phyloP scores from a whole-genome alignment of 1,140 invertebrate genomes.

The Latrodectus geometricus region DNA sequence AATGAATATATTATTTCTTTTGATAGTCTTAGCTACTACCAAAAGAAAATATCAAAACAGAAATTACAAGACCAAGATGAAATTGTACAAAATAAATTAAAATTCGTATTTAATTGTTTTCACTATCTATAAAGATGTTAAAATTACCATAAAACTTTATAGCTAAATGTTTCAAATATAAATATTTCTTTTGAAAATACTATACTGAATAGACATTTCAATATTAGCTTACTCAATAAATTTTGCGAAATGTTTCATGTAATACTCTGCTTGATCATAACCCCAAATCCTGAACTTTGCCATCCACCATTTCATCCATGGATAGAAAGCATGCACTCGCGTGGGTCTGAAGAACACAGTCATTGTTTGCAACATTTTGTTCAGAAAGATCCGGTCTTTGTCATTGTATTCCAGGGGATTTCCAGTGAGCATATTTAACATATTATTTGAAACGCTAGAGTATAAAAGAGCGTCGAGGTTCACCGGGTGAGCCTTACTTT shows the following conservation, averaged over 20 bases:
- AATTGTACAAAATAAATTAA: no score
- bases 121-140: no score
- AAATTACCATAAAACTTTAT: no score
- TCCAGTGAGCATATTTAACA: conserved; percentile 61
- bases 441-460: conserved; percentile 61
- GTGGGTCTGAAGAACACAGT: conserved; percentile 38
- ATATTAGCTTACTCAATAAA: conserved; percentile 11
- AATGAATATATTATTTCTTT: no score
- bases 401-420: conserved; percentile 57
- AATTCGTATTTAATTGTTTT: no score
- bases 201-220: background rate
- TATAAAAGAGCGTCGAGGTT: conserved; percentile 44
- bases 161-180: background rate
- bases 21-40: no score
- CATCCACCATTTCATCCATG: conserved; percentile 60
- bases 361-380: conserved; percentile 24
- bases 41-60: no score
- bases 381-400: conserved; percentile 33
- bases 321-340: conserved; percentile 48
- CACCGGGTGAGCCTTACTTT: background rate
- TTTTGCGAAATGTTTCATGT: conserved; percentile 5
- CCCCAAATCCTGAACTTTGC: conserved; percentile 63
- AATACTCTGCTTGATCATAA: conserved; percentile 46
- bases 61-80: no score
- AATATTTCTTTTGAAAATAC: background rate